Evolutionary conservation across 2,888 invertebrate species (phyloP), one percentile per base, ranked within the genome.

Genomic region (Cryptus viduatorius): DNA sequence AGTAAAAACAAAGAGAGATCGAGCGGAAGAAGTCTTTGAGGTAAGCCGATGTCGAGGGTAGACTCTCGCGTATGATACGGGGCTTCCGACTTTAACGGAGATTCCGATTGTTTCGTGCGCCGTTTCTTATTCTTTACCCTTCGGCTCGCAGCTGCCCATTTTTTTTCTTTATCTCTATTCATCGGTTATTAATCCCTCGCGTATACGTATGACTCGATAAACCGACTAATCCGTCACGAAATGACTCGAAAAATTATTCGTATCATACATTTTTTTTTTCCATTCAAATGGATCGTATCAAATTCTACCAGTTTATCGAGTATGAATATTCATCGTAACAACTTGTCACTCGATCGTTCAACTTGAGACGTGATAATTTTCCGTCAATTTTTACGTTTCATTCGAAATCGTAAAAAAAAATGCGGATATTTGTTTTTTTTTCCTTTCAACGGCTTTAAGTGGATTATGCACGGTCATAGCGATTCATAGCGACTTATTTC

Each of bases 41-140:
- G 92, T 89, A 89, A 91, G 91, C 93, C 92, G 93, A 93, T 92
- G 92, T 90, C 91, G 90, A 86, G 78, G 64, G 82, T 89, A 86
- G 88, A 87, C 65, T 50, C 82, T 65, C 72, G 29, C 46, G 44
- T 79, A 46, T 82, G 91, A 91, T 92, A 93, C 90, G 92, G 92
- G 90, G 88, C 92, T 84, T 84, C 81, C 81, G 75, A 82, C 71
- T 75, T 65, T 56, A 81, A 84, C 76, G 71, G 64, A 79, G 67
- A 67, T 91, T 91, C 90, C 92, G 90, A 93, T 93, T 93, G 93
- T 93, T 93, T 93, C 91, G 89, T 90, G 89, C 87, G 91, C 90
- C 90, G 90, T 90, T 89, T 89, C 86, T 82, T 86, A 83, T 84
- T 84, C 82, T 84, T 61, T 67, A 71, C 79, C 65, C 75, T 75